Evolutionary conservation across 1,140 invertebrate species (phyloP).

Genomic region (Bombus cullumanus): DNA sequence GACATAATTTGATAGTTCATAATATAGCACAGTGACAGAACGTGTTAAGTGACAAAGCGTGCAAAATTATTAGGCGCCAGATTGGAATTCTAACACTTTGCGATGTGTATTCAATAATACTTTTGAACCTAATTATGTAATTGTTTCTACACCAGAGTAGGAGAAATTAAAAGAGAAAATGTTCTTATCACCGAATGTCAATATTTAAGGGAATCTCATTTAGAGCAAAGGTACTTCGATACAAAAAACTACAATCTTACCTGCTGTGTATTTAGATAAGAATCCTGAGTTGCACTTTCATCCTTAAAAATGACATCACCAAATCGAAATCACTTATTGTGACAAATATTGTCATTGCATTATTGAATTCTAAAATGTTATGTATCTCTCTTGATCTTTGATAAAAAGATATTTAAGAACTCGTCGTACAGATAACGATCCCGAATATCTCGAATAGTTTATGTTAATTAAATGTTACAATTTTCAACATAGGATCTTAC

Average conservation of each 20-base stretch:
- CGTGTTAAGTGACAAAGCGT: too few species aligned
- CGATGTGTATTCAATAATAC: not conserved
- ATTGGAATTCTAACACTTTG: not conserved
- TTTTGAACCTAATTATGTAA: not conserved
- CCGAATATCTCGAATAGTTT: not conserved
- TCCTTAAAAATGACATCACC: not conserved
- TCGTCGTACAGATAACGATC: not conserved
- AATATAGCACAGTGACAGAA: too few species aligned
- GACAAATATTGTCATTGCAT: not conserved
- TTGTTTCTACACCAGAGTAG: not conserved
- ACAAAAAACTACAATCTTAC: not conserved
- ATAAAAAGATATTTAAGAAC: not conserved
- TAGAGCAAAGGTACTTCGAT: not conserved
- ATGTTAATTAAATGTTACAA: too few species aligned
- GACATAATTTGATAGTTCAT: too few species aligned
- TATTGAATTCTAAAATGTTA: not conserved
- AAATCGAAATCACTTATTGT: not conserved
- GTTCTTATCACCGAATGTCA: not conserved
- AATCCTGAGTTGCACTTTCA: not conserved
- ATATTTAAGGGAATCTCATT: slow-evolving; percentile 10
- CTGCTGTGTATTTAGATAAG: not conserved
- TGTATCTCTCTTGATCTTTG: not conserved
- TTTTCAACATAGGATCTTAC: too few species aligned
- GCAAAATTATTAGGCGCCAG: not conserved
- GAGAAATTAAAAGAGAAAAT: not conserved